A percentile compares a stretch with the other conserved stretches of the same genome.
phyloP scores from a whole-genome alignment of 2,888 invertebrate genomes.

The Epiblema foenella region DNA sequence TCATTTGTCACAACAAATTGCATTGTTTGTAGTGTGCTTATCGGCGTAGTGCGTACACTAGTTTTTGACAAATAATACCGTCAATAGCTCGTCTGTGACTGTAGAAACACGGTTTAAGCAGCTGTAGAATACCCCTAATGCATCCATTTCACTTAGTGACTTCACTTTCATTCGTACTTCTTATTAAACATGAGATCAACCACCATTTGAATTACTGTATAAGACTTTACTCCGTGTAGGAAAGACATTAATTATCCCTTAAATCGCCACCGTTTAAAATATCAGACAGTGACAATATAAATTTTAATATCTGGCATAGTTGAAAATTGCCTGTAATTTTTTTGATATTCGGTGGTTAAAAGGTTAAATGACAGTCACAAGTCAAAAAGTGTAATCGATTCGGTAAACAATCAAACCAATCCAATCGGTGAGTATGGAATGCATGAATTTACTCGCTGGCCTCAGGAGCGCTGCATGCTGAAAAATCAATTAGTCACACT shows the following conservation, averaged over 20 bases:
- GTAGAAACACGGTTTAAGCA: background rate
- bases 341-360: too few relatives aligned
- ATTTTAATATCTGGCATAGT: too few relatives aligned
- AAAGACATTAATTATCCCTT: too few relatives aligned
- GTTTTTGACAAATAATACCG: background rate
- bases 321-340: too few relatives aligned
- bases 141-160: slow-evolving; percentile 11
- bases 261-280: too few relatives aligned
- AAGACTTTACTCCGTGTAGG: too few relatives aligned
- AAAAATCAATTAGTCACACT: slow-evolving; percentile 16
- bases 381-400: slow-evolving; percentile 2
- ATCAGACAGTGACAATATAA: too few relatives aligned
- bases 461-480: background rate
- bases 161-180: background rate
- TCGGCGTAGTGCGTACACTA: background rate
- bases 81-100: background rate
- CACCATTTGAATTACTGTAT: background rate
- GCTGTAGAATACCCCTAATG: background rate
- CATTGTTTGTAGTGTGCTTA: too few relatives aligned
- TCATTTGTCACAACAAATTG: too few relatives aligned
- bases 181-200: background rate
- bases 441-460: slow-evolving; percentile 1
- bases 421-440: slow-evolving; percentile 18
- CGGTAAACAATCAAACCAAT: background rate
- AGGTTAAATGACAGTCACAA: background rate